Conservation (phyloP, 2,888 invertebrate species). For the Tethea ocularis region DNA sequence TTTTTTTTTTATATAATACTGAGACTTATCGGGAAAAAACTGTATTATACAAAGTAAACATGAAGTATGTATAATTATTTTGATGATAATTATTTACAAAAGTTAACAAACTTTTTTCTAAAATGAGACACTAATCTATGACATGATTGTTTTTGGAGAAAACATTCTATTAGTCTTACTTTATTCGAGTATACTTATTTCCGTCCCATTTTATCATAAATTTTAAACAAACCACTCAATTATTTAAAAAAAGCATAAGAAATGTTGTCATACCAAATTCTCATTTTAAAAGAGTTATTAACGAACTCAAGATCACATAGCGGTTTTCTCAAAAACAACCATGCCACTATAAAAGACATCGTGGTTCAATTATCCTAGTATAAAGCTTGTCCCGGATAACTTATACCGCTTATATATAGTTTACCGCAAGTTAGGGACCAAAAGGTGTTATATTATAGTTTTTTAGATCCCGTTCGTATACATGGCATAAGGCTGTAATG, state of each 20-base stretch:
- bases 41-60: slow-evolving; percentile 61
- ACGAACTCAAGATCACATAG: not conserved
- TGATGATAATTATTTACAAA: slow-evolving; percentile 75
- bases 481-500: slow-evolving; percentile 88
- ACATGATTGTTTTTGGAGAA: slow-evolving; percentile 43
- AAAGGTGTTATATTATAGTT: not conserved
- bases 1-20: slow-evolving; percentile 63
- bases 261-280: not conserved
- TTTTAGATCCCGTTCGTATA: slow-evolving; percentile 83
- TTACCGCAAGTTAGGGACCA: slow-evolving; percentile 14
- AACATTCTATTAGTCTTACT: not conserved
- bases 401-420: slow-evolving; percentile 56
- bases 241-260: slow-evolving; percentile 10
- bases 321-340: slow-evolving; percentile 10
- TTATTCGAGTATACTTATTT: slow-evolving; percentile 6
- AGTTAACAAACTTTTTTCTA: slow-evolving; percentile 66
- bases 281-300: too few species aligned
- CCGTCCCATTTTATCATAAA: slow-evolving; percentile 2
- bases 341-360: slow-evolving; percentile 43
- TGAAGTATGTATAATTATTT: slow-evolving; percentile 45
- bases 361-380: slow-evolving; percentile 68
- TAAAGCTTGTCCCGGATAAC: slow-evolving; percentile 79
- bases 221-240: slow-evolving; percentile 6
- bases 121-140: slow-evolving; percentile 48
- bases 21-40: slow-evolving; percentile 55